Evolutionary conservation across 2,113 vertebrate genomes (phyloP), one percentile per base, ranked within the genome.

Genomic region (Alaudala cheleensis): DNA sequence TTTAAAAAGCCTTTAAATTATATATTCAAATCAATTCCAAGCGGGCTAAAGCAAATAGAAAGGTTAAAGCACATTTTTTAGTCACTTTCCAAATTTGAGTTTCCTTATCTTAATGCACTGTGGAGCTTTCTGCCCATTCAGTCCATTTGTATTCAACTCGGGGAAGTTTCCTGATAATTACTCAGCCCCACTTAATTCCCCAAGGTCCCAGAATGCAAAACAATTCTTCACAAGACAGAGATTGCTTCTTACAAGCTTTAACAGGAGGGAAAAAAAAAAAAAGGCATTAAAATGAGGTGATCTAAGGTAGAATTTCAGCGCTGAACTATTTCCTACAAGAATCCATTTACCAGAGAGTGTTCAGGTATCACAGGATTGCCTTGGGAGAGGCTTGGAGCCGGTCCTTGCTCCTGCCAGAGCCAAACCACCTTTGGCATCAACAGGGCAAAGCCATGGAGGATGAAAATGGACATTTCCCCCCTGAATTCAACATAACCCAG

Each of bases 131-230:
- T 88, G 88, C 90, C 85, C 88, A 57, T 92, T 89, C 82, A 94
- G 77, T 76, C 90, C 90, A 87, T 96, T 95, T 90, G 94, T 82
- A 84, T 94, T 96, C 94, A 81, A 60, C 86, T 95, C 44, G 4
- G 49, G 72, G 95, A 95, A 88, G 91, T 78, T 92, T 86, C 96
- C 86, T 96, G 72, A 72, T 97, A 98, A 97, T 96, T 93, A 96
- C 92, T 92, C 88, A 92, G 90, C 92, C 69, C 74, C 77, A 67
- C 96, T 81, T 89, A 94, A 97, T 97, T 96, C 95, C 92, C 77
- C 17, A 17, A 33, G 76, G 95, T 96, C 93, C 94, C 81, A 76
- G 96, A 96, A 97, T 90, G 95, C 93, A 97, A 96, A 98, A 84
- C 89, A 96, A 82, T 44, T 90, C 88, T 95, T 94, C 94, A 66